Evolutionary conservation across 2,888 invertebrate genomes (phyloP).

Genomic region (Tetanocera ferruginea): DNA sequence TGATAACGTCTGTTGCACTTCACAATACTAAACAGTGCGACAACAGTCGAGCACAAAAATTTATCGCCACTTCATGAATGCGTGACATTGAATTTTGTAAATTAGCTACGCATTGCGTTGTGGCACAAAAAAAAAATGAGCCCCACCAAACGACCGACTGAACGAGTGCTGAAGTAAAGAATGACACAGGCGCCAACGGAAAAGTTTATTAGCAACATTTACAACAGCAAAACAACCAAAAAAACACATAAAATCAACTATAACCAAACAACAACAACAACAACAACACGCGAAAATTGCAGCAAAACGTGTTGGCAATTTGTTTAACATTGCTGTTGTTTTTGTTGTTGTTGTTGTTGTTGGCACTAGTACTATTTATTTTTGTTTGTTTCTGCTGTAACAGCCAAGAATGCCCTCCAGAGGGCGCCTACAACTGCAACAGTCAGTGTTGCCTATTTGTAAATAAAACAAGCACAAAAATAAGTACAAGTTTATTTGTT

Average conservation of each 20-base stretch:
- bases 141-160: not conserved
- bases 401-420: not conserved
- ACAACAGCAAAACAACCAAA: not conserved
- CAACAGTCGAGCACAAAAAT: conserved; percentile 48
- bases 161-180: not conserved
- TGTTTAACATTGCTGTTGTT: conserved; percentile 30
- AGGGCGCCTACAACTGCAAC: conserved; percentile 4
- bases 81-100: conserved; percentile 67
- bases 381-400: conserved; percentile 6
- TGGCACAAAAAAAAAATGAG: conserved; percentile 10
- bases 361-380: not conserved
- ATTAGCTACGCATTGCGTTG: conserved; percentile 59
- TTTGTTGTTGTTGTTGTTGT: not conserved
- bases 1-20: not conserved
- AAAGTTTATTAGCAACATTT: conserved; percentile 30
- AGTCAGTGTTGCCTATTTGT: not conserved
- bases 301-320: conserved; percentile 34
- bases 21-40: not conserved
- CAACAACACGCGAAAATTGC: conserved; percentile 18
- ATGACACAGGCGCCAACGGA: conserved; percentile 29
- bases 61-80: conserved; percentile 63
- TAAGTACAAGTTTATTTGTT: conserved; percentile 14
- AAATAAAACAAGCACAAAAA: not conserved
- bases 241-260: not conserved
- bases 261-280: conserved; percentile 1